These are phyloP conservation scores for Drosophila cyrtoloma DNA, from an alignment of 2,888 invertebrate genomes.

Conservation along the genomic window DNA sequence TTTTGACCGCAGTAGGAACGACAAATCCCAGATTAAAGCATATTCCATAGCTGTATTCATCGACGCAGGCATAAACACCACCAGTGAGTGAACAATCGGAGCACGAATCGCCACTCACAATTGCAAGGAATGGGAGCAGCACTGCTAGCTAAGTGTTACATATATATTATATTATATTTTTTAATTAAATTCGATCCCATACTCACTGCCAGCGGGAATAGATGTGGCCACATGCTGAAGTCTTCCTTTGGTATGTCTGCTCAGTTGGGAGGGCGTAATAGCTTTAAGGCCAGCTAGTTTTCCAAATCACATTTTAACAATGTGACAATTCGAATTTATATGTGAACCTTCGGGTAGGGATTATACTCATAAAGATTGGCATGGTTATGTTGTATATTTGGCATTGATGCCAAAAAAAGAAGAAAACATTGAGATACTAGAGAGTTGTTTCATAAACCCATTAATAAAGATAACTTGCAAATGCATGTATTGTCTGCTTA, in stretches of 20 bases:
- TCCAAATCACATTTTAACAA: conserved; percentile 29
- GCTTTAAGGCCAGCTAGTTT: conserved; percentile 24
- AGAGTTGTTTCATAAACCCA: not conserved
- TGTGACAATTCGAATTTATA: conserved; percentile 20
- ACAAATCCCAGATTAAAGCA: conserved; percentile 35
- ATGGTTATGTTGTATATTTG: conserved; percentile 15
- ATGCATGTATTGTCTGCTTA: conserved; percentile 12
- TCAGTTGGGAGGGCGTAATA: conserved; percentile 16
- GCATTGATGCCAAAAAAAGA: conserved; percentile 34
- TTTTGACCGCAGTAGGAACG: not conserved
- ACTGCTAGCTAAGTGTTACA: conserved; percentile 9
- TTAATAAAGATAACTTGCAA: conserved; percentile 23
- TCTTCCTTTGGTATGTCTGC: conserved; percentile 14
- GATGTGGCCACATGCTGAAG: conserved; percentile 23
- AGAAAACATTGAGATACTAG: not conserved
- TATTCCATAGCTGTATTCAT: conserved; percentile 54
- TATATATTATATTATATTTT: not conserved
- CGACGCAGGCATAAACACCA: conserved; percentile 51
- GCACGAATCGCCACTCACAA: conserved; percentile 29
- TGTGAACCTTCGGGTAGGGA: conserved; percentile 7
- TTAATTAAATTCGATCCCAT: not conserved
- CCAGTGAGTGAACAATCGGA: conserved; percentile 50
- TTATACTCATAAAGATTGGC: conserved; percentile 52
- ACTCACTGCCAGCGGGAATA: conserved; percentile 25
- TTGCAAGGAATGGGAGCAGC: conserved; percentile 3